phyloP scores from a whole-genome alignment of 2,797 vertebrate genomes.

The Scyliorhinus canicula region DNA sequence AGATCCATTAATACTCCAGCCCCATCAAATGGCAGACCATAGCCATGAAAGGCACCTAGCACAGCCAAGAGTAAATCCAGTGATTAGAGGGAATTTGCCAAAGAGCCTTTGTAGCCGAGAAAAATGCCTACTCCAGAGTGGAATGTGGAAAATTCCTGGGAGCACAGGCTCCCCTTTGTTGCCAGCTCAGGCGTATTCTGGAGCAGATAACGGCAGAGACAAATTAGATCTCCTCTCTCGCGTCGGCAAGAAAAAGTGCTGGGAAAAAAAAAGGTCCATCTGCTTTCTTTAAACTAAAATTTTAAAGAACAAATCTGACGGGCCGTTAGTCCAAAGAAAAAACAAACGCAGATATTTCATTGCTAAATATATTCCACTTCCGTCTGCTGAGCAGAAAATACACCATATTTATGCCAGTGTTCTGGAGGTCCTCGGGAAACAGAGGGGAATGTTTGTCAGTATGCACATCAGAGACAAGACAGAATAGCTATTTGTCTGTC shows the following conservation, averaged over 20 bases:
- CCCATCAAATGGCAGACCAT: conserved; percentile 68
- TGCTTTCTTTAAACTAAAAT: conserved; percentile 43
- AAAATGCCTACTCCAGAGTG: conserved; percentile 88
- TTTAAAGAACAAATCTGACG: background rate
- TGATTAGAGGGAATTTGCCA: conserved; percentile 89
- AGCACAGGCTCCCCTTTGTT: conserved; percentile 91
- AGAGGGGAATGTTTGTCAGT: background rate
- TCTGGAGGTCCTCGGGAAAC: background rate
- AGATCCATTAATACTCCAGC: conserved; percentile 66
- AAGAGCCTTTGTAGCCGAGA: conserved; percentile 87
- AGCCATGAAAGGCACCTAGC: conserved; percentile 88
- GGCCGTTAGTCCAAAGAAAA: background rate
- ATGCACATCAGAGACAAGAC: background rate
- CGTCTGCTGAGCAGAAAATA: background rate
- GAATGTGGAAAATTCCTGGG: conserved; percentile 94
- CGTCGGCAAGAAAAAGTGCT: conserved; percentile 64
- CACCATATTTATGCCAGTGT: background rate
- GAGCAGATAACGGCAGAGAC: conserved; percentile 83
- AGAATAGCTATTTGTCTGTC: background rate
- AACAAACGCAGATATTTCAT: background rate
- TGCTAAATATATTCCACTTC: background rate
- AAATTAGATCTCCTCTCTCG: conserved; percentile 70
- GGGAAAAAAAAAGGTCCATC: conserved; percentile 65
- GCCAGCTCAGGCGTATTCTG: conserved; percentile 69
- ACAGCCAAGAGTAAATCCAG: conserved; percentile 76